phyloP scores from a whole-genome alignment of 37 sponge, comb jelly and placozoan species.

The Tethya wilhelma region DNA sequence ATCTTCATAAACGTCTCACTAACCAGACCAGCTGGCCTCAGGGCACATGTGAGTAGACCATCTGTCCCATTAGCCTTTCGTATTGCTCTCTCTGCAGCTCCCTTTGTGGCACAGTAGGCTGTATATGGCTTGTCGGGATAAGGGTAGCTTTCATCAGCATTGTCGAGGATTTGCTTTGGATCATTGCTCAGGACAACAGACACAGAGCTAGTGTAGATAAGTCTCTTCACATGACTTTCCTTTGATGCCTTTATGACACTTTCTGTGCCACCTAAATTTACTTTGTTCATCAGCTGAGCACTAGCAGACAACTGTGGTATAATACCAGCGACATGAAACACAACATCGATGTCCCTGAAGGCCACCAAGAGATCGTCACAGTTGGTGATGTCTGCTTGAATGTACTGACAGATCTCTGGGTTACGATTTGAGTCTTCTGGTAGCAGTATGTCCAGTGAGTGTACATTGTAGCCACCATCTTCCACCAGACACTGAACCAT shows the following conservation, averaged over 20 bases:
- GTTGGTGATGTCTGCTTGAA: slow-evolving; percentile 42
- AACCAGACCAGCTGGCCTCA: slow-evolving; percentile 27
- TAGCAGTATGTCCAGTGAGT: slow-evolving; percentile 51
- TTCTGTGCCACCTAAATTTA: slow-evolving; percentile 42
- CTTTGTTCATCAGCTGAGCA: not conserved
- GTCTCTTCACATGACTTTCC: slow-evolving; percentile 43
- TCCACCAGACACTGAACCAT: slow-evolving; percentile 26
- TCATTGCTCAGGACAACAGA: slow-evolving; percentile 29
- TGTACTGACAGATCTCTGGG: slow-evolving; percentile 42
- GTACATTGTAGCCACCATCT: slow-evolving; percentile 58
- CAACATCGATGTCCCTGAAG: slow-evolving; percentile 28
- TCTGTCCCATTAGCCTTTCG: slow-evolving; percentile 32
- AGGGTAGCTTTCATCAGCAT: slow-evolving; percentile 34
- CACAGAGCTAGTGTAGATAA: slow-evolving; percentile 59
- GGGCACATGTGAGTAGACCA: slow-evolving; percentile 40
- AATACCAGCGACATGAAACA: slow-evolving; percentile 55
- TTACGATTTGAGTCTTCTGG: slow-evolving; percentile 40
- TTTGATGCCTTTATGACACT: slow-evolving; percentile 42
- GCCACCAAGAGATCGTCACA: slow-evolving; percentile 37
- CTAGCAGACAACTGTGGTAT: not conserved
- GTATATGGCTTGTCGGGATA: slow-evolving; percentile 16
- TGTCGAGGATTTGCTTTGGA: not conserved
- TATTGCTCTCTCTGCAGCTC: slow-evolving; percentile 32
- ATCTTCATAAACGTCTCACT: not conserved
- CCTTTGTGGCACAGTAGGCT: slow-evolving; percentile 29